A percentile compares a stretch with the other conserved stretches of the same genome.
phyloP scores from a whole-genome alignment of 1,140 invertebrate genomes.

The Heterodera schachtii region DNA sequence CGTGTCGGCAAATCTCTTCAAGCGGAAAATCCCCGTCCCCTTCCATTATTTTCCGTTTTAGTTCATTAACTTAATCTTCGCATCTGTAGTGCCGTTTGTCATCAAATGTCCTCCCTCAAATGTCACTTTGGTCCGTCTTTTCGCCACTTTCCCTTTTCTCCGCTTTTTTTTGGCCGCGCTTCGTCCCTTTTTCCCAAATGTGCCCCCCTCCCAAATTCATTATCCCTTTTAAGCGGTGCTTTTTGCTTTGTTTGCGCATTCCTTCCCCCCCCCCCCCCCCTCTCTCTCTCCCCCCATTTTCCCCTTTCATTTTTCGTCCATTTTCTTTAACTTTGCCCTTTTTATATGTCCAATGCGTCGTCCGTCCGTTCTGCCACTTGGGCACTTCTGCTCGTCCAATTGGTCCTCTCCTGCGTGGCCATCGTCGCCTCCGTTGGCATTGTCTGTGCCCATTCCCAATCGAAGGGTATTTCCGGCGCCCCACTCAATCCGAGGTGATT shows the following conservation, averaged over 20 bases:
- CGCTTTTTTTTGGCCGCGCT: no score
- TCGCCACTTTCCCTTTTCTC: no score
- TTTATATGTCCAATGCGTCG: slow-evolving; percentile 21
- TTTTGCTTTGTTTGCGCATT: background rate
- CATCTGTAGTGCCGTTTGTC: no score
- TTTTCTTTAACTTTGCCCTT: background rate
- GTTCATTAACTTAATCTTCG: background rate
- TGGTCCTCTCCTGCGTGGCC: slow-evolving; percentile 38
- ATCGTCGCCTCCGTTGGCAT: slow-evolving; percentile 42
- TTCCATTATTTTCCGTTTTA: slow-evolving; percentile 1
- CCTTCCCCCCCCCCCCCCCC: background rate
- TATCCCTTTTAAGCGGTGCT: background rate
- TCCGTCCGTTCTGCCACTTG: slow-evolving; percentile 42
- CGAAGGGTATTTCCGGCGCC: slow-evolving; percentile 15
- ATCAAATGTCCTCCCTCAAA: no score
- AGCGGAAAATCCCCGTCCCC: background rate
- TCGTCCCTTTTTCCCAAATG: background rate
- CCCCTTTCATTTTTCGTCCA: background rate
- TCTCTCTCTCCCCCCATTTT: background rate
- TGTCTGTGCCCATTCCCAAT: slow-evolving; percentile 38
- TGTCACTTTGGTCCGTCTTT: background rate
- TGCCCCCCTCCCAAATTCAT: no score
- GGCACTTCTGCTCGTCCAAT: slow-evolving; percentile 37
- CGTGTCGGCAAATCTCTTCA: slow-evolving; percentile 4
- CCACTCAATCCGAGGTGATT: slow-evolving; percentile 30